These are phyloP conservation scores for Ericerus pela DNA, from an alignment of 1,140 invertebrate species.

Conservation along the genomic window DNA sequence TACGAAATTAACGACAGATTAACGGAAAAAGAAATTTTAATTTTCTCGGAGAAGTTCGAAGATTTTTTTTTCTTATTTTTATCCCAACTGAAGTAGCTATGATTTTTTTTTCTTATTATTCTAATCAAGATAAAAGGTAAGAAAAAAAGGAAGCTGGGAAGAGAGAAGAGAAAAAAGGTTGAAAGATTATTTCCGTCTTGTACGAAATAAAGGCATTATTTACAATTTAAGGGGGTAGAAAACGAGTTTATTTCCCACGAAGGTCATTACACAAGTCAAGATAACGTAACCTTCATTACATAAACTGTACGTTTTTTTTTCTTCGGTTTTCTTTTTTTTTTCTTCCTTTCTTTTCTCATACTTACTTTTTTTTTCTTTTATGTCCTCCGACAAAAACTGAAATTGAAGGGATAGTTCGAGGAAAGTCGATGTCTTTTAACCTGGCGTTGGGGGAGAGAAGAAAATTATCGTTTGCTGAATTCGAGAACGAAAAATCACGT, in stretches of 20 bases:
- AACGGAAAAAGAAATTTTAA: too few relatives aligned
- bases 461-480: slow-evolving; percentile 7
- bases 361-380: too few relatives aligned
- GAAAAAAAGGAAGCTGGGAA: too few relatives aligned
- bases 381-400: slow-evolving; percentile 1
- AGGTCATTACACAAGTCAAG: slow-evolving; percentile 12
- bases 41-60: too few relatives aligned
- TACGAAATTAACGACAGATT: too few relatives aligned
- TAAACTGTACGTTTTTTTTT: not conserved
- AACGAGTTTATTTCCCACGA: slow-evolving; percentile 11
- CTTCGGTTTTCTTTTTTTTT: too few relatives aligned
- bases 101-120: slow-evolving; percentile 3
- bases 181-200: slow-evolving; percentile 11
- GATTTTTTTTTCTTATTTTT: too few relatives aligned
- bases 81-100: too few relatives aligned
- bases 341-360: too few relatives aligned
- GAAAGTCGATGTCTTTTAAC: slow-evolving; percentile 4
- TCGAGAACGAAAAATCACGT: slow-evolving; percentile 5
- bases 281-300: slow-evolving; percentile 7
- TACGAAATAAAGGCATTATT: slow-evolving; percentile 10
- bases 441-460: not conserved
- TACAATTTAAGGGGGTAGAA: slow-evolving; percentile 12
- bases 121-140: slow-evolving; percentile 12
- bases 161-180: slow-evolving; percentile 2
- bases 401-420: slow-evolving; percentile 9